Evolutionary conservation across 2,797 vertebrate species (phyloP).

Genomic region (Heterohyrax brucei): DNA sequence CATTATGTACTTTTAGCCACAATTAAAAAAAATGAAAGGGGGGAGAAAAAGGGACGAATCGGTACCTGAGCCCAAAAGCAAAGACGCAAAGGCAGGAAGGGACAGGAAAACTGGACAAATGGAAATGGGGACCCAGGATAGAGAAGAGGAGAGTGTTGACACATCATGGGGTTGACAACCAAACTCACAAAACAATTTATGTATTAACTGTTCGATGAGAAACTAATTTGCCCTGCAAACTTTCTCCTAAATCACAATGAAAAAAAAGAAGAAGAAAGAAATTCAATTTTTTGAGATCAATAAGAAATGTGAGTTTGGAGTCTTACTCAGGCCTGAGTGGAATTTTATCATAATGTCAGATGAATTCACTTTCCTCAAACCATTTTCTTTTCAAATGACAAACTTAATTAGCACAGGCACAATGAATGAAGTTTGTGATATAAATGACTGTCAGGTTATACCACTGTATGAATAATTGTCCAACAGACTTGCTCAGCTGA

Average conservation of each 20-base stretch:
- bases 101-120: too few species aligned
- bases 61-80: too few species aligned
- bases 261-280: background rate
- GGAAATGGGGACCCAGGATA: too few species aligned
- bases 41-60: too few species aligned
- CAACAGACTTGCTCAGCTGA: slow-evolving; percentile 77
- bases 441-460: slow-evolving; percentile 80
- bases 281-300: slow-evolving; percentile 39
- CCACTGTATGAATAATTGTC: slow-evolving; percentile 72
- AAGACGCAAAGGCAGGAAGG: too few species aligned
- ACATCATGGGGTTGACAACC: too few species aligned
- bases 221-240: too few species aligned
- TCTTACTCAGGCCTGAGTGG: slow-evolving; percentile 20
- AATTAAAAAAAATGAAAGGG: background rate
- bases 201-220: too few species aligned
- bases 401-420: slow-evolving; percentile 75
- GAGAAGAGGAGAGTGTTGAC: too few species aligned
- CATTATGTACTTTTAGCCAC: background rate
- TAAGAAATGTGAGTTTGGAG: slow-evolving; percentile 51
- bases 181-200: too few species aligned
- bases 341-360: slow-evolving; percentile 54
- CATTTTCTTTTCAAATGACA: slow-evolving; percentile 82
- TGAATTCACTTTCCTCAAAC: slow-evolving; percentile 71
- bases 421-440: slow-evolving; percentile 77
- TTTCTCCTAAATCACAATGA: too few species aligned